These are phyloP conservation scores for Lota lota DNA, from an alignment of 2,113 vertebrate genomes.

Conservation along the genomic window DNA sequence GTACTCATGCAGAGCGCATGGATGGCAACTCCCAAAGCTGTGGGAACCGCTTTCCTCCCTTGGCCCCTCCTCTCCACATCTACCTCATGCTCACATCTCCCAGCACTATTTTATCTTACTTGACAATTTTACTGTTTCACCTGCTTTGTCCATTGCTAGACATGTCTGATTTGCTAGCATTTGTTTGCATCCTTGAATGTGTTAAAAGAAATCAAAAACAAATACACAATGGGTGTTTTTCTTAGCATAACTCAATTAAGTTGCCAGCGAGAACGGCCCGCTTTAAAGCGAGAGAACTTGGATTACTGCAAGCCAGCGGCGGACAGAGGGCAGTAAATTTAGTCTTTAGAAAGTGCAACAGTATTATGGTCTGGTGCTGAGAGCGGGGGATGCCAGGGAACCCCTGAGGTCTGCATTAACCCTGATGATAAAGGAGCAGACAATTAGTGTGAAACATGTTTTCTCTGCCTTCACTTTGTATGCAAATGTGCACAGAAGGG, in stretches of 20 bases:
- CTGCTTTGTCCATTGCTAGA: constrained; percentile 20
- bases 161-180: constrained; percentile 47
- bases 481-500: constrained; percentile 75
- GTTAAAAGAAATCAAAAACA: neutral
- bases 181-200: constrained; percentile 34
- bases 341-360: constrained; percentile 67
- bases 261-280: constrained; percentile 45
- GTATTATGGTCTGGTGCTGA: constrained; percentile 58
- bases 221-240: constrained; percentile 48
- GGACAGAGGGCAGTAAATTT: constrained; percentile 76
- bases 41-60: constrained; percentile 42
- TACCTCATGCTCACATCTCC: no score
- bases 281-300: constrained; percentile 48
- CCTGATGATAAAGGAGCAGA: constrained; percentile 71
- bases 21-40: constrained; percentile 38
- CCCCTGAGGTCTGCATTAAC: constrained; percentile 78
- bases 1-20: constrained; percentile 33
- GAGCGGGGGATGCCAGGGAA: constrained; percentile 59
- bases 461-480: constrained; percentile 79
- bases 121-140: constrained; percentile 37
- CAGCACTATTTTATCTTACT: neutral
- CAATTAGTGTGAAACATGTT: constrained; percentile 79
- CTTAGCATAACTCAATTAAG: constrained; percentile 47
- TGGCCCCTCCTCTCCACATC: constrained; percentile 12
- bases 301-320: constrained; percentile 54